Evolutionary conservation across 2,888 invertebrate species (phyloP), one percentile per base, ranked within the genome.

Genomic region (Oligia fasciuncula): DNA sequence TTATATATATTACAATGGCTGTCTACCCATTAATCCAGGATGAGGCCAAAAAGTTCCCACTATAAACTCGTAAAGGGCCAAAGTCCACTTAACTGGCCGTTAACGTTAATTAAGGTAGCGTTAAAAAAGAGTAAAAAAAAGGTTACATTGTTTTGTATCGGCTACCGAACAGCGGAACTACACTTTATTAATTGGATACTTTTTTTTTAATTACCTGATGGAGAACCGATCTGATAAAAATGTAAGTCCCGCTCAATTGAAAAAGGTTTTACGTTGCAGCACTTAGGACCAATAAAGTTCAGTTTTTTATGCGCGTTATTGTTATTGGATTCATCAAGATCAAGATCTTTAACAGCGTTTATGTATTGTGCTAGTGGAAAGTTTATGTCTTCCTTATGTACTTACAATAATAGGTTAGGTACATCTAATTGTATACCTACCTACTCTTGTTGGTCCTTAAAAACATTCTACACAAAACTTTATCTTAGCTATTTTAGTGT

Each of bases 141-240:
- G 92, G 90, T 89, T 91, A 93, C 94, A 95, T 95, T 95, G 96
- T 95, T 94, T 92, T 90, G 91, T 91, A 84, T 81, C 89, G 70
- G 84, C 89, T 90, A 88, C 89, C 80, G 90, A 87, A 83, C 88
- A 87, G 91, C 91, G 92, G 91, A 94, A 94, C 92, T 94, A 95
- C 95, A 94, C 95, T 96, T 94, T 90, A 95, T 95, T 96, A 96
- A 96, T 96, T 96, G 96, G 94, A 93, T 90, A 92, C 92, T 92
- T 93, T 91, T 92, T 93, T 80, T 94, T 95, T 95, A 95, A 95
- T 96, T 95, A 96, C 93, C 92, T 90, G 92, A 92, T 92, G 91
- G 90, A 90, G 90, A 89, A 91, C 90, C 88, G 91, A 93, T 93
- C 93, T 87, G 93, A 93, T 92, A 93, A 93, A 91, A 90, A 88